A percentile compares a stretch with the other conserved stretches of the same genome.
Evolutionary conservation across 2,113 vertebrate species (phyloP).

Genomic region (rabbit (Oryctolagus cuniculus)): mOryCun1.1 NC_091442.1:117341001-117341500

Average conservation of each 20-base stretch:
- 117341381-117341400: slow-evolving; percentile 93
- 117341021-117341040: not conserved
- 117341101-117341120: not conserved
- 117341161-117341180: not conserved
- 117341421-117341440: slow-evolving; percentile 34
- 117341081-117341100: not conserved
- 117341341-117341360: slow-evolving; percentile 96
- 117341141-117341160: not conserved
- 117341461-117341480: not conserved
- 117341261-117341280: rapidly evolving
- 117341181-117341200: not conserved
- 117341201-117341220: not conserved
- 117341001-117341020: not conserved
- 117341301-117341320: slow-evolving; percentile 95
- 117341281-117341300: too few relatives aligned
- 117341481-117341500: not conserved
- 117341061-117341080: not conserved
- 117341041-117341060: not conserved
- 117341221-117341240: not conserved
- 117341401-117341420: slow-evolving; percentile 97
- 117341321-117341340: slow-evolving; percentile 96
- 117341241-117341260: not conserved
- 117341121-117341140: not conserved
- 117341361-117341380: slow-evolving; percentile 94
- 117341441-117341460: slow-evolving; percentile 69